Conservation (phyloP, 2,888 invertebrate genomes). For the Prenolepis imparis region DNA sequence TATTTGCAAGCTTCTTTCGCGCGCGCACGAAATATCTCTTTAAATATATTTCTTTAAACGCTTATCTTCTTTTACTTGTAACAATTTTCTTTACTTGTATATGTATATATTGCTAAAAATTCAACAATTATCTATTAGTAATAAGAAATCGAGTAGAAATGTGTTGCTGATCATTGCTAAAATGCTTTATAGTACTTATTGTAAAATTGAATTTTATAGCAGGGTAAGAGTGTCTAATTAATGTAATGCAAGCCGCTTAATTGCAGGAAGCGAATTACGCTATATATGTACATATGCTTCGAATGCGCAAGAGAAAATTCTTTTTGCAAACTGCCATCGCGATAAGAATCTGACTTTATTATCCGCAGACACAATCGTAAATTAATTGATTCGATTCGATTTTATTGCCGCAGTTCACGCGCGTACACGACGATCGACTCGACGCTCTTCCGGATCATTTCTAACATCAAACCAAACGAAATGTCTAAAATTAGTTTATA, state of each 20-base stretch:
- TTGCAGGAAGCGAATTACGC: conserved; percentile 11
- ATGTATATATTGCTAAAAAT: conserved; percentile 42
- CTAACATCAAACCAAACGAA: conserved; percentile 79
- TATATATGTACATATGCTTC: background rate
- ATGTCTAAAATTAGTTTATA: conserved; percentile 70
- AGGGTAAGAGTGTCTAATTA: conserved; percentile 43
- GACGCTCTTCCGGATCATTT: conserved; percentile 68
- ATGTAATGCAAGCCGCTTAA: conserved; percentile 48
- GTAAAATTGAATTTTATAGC: conserved; percentile 44
- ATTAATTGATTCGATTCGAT: conserved; percentile 64
- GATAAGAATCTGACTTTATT: conserved; percentile 24
- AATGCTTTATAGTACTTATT: conserved; percentile 34
- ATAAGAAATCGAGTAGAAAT: conserved; percentile 49
- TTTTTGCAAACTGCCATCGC: conserved; percentile 36
- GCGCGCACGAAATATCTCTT: background rate
- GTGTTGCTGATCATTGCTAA: conserved; percentile 32
- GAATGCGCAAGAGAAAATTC: conserved; percentile 24
- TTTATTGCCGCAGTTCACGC: conserved; percentile 60
- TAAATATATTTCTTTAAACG: conserved; percentile 27
- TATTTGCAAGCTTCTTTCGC: conserved; percentile 44
- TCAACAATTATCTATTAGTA: conserved; percentile 40
- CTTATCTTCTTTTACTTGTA: conserved; percentile 23
- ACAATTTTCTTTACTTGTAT: conserved; percentile 28
- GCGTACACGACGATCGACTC: conserved; percentile 66
- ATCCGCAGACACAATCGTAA: conserved; percentile 32